phyloP scores from a whole-genome alignment of 2,888 invertebrate genomes.

The Ochlodes sylvanus region DNA sequence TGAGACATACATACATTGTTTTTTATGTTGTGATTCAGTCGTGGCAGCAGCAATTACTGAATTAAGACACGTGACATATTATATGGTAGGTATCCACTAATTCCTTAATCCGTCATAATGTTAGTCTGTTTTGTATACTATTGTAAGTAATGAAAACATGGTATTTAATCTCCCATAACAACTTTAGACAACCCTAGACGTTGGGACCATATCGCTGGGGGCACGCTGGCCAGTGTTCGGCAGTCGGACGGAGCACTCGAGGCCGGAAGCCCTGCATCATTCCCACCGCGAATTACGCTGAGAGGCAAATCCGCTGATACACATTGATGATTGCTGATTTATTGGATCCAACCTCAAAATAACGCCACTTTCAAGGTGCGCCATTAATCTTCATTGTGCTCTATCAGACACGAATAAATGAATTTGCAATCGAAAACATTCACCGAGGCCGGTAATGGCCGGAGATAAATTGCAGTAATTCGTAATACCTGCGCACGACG shows the following conservation, averaged over 20 bases:
- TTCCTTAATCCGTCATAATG: background rate
- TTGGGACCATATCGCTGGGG: conserved; percentile 1
- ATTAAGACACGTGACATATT: too few relatives aligned
- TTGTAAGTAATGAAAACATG: background rate
- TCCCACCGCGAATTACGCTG: conserved; percentile 30
- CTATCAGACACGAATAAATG: conserved; percentile 38
- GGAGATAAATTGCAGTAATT: conserved; percentile 11
- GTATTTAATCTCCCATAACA: too few relatives aligned
- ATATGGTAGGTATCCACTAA: too few relatives aligned
- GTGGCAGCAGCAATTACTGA: too few relatives aligned
- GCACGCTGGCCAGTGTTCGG: conserved; percentile 2
- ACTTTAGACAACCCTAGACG: background rate
- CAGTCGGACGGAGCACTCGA: too few relatives aligned
- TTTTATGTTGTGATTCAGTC: too few relatives aligned
- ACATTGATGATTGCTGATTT: conserved; percentile 40
- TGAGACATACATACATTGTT: too few relatives aligned
- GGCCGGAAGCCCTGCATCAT: conserved; percentile 6
- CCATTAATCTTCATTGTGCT: conserved; percentile 46
- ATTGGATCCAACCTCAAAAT: conserved; percentile 39
- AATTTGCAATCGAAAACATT: conserved; percentile 33
- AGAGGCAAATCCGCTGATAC: conserved; percentile 38
- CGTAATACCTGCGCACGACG: background rate
- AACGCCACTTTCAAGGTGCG: conserved; percentile 36
- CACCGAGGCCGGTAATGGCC: conserved; percentile 16
- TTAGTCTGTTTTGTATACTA: background rate